Base-by-base conservation (phyloP, 2,113 vertebrate genomes). In the Pomatorhinus ruficollis region DNA sequence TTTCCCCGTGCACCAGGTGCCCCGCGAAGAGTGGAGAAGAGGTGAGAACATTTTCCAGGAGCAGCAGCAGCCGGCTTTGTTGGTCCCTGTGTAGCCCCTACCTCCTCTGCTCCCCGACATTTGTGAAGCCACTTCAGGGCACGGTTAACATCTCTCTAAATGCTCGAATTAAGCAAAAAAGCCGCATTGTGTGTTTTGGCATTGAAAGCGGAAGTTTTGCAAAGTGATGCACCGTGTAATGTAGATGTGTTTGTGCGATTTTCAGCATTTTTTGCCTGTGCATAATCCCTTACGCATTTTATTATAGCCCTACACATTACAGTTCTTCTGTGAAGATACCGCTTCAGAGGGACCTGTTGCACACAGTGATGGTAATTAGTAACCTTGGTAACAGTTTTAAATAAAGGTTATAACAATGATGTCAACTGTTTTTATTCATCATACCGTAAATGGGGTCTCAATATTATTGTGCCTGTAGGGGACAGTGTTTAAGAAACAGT, bases 311-410 rank as follows among this genome's bases (percentile, higher is more conserved):
- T 94, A 63, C 96, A 98, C 97, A 93, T 97, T 96, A 97, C 96
- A 82, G 98, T 98, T 98, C 98, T 97, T 98, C 98, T 98, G 97
- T 95, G 98, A 97, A 98, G 98, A 98, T 97, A 97, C 99, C 96
- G 98, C 98, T 98, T 98, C 98, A 97, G 98, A 98, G 98, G 98
- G 98, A 99, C 98, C 98, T 98, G 99, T 99, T 99, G 99, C 98
- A 98, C 98, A 97, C 97, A 98, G 98, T 97, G 98, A 98, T 98
- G 98, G 98, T 98, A 99, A 99, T 99, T 99, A 99, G 99, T 99
- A 98, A 99, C 99, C 99, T 98, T 99, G 99, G 99, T 98, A 99
- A 99, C 99, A 98, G 98, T 98, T 98, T 98, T 97, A 99, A 99
- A 99, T 98, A 98, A 98, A 98, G 99, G 99, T 99, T 98, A 97